Evolutionary conservation across 1,140 invertebrate genomes (phyloP), one percentile per base, ranked within the genome.

Genomic region (Trichonephila clavipes): DNA sequence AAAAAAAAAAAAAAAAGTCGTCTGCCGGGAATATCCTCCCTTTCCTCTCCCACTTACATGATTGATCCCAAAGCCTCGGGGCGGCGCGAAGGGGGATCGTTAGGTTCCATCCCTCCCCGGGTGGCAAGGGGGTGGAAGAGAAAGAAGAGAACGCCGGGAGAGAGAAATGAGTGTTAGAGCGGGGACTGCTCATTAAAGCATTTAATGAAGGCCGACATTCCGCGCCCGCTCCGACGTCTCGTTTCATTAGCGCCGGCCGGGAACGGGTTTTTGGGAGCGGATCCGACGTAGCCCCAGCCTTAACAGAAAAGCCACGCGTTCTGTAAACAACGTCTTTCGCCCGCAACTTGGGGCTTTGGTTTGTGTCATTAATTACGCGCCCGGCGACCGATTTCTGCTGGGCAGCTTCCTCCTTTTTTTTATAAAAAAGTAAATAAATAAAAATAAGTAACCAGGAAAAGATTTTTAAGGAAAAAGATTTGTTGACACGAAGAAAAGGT

Each of bases 141-240:
- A 61, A 61, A 34, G 51, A 59, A 69, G 72, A 40, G 51, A 40
- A 24, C 19, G 58, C 66, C 12, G 10, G 18, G 24, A 64, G 21
- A 19, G 87, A 19, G 62, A 16, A 19, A 14, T 28, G 61, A 34
- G 72, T 28, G 14, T 18, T 24, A 10, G 72, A 77, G 72, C 18
- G 64, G 87, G 62, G 34, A 59, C 62, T 58, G 64, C 62, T 89
- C 87, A 89, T 89, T 89, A 89, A 89, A 64, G 87, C 87, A 24
- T 89, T 89, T 89, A 89, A 89, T 89, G 87, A 89, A 66, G 61
- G 87, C 72, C 72, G 72, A 87, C 85, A 87, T 87, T 87, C 85
- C 58, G 24, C 61, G 28, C 61, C 61, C 72, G 24, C 72, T 77
- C 72, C 28, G 72, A 77, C 59, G 85, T 87, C 85, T 28, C 59